These are phyloP conservation scores for Sporophila hypoxantha DNA, from an alignment of 2,113 vertebrate species.

Conservation along the genomic window DNA sequence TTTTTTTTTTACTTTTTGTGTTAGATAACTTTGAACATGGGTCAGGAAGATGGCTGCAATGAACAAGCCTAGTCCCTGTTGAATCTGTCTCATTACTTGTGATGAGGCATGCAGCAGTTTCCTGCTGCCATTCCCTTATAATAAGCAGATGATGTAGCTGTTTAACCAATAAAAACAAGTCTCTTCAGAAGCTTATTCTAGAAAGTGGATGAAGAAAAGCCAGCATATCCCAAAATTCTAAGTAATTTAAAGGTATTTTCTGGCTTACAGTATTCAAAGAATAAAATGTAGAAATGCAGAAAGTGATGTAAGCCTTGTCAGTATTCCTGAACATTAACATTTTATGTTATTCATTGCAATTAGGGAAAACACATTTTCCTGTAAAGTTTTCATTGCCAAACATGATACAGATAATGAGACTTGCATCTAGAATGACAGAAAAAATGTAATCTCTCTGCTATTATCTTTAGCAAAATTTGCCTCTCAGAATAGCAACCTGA, in stretches of 20 bases:
- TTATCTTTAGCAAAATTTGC: slow-evolving; percentile 74
- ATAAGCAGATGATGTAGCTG: slow-evolving; percentile 73
- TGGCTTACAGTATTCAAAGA: slow-evolving; percentile 29
- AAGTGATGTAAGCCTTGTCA: slow-evolving; percentile 52
- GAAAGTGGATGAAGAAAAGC: slow-evolving; percentile 61
- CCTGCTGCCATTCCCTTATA: slow-evolving; percentile 75
- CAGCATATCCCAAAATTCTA: slow-evolving; percentile 38
- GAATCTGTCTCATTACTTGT: slow-evolving; percentile 78
- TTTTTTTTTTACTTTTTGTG: background rate
- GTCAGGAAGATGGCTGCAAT: slow-evolving; percentile 71
- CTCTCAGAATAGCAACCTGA: slow-evolving; percentile 71
- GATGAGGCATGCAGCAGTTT: slow-evolving; percentile 55
- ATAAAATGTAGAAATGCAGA: slow-evolving; percentile 40
- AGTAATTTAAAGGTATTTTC: slow-evolving; percentile 57
- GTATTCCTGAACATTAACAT: slow-evolving; percentile 9
- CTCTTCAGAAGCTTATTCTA: slow-evolving; percentile 69
- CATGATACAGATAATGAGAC: slow-evolving; percentile 68
- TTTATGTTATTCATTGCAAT: slow-evolving; percentile 65
- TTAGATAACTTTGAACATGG: slow-evolving; percentile 75
- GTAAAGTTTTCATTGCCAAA: slow-evolving; percentile 69
- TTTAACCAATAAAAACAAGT: slow-evolving; percentile 64
- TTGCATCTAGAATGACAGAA: slow-evolving; percentile 70
- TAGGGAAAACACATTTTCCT: slow-evolving; percentile 68
- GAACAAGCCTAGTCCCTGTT: slow-evolving; percentile 71
- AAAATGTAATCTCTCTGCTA: slow-evolving; percentile 66